These are phyloP conservation scores for Palythoa grandiflora DNA, from an alignment of 92 coral and sea anemone species.

Conservation along the genomic window DNA sequence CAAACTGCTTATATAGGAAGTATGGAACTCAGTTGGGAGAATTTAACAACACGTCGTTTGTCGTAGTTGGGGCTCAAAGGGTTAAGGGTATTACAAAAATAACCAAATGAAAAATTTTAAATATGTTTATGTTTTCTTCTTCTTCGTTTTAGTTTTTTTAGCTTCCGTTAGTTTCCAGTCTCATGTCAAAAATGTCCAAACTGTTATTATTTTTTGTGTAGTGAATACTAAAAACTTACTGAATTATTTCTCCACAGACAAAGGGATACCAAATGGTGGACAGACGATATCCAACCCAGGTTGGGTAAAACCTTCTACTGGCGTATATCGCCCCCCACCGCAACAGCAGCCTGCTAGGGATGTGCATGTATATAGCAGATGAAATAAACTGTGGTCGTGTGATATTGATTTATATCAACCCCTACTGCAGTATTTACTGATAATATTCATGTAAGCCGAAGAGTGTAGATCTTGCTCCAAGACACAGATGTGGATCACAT, in stretches of 20 bases:
- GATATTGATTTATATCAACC: neutral
- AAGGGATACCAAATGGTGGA: constrained; percentile 68
- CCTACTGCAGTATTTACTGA: neutral
- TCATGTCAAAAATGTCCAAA: neutral
- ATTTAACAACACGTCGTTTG: too few species aligned
- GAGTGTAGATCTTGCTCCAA: neutral
- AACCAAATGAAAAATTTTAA: too few species aligned
- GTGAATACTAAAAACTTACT: neutral
- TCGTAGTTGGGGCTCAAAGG: too few species aligned
- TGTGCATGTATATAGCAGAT: constrained; percentile 40
- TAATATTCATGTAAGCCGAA: neutral
- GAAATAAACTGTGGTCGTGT: neutral
- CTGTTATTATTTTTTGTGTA: neutral
- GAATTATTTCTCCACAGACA: constrained; percentile 24
- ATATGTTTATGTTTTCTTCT: too few species aligned
- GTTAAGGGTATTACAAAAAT: too few species aligned
- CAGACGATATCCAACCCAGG: constrained; percentile 38
- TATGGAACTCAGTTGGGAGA: too few species aligned
- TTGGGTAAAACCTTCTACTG: constrained; percentile 21
- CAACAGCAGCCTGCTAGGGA: constrained; percentile 40
- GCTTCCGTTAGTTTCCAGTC: too few species aligned
- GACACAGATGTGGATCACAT: neutral
- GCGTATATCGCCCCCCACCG: constrained; percentile 40
- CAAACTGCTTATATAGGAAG: too few species aligned
- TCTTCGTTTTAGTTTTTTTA: too few species aligned